phyloP scores from a whole-genome alignment of 2,888 invertebrate genomes.

The Craniophora ligustri region DNA sequence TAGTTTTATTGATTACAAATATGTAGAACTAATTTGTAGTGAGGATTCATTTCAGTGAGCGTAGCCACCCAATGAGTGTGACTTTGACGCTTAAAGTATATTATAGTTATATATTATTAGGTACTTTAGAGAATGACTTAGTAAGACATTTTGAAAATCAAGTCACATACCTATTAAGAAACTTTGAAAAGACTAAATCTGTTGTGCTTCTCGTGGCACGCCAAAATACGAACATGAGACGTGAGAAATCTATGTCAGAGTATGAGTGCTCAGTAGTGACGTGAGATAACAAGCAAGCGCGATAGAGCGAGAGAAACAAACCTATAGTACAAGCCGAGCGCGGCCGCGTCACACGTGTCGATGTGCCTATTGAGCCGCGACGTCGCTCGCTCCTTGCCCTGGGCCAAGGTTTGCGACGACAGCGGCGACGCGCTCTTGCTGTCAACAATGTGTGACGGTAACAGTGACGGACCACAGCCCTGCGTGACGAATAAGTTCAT shows the following conservation, averaged over 20 bases:
- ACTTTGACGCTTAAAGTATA: no score
- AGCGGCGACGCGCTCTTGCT: constrained; percentile 82
- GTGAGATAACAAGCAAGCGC: constrained; percentile 54
- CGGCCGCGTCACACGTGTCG: constrained; percentile 66
- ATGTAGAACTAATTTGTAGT: no score
- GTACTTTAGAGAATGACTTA: no score
- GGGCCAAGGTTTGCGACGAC: constrained; percentile 76
- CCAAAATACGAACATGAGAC: no score
- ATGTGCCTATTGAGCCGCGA: constrained; percentile 66
- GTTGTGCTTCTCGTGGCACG: no score
- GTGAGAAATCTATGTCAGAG: background rate
- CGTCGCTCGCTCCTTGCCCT: constrained; percentile 65
- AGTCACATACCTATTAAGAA: no score
- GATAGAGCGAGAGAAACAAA: constrained; percentile 73
- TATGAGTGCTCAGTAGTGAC: constrained; percentile 4
- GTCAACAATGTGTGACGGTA: constrained; percentile 64
- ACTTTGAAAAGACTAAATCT: no score
- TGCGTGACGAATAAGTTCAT: constrained; percentile 9
- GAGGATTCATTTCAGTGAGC: no score
- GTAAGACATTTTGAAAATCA: no score
- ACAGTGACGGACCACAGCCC: constrained; percentile 51
- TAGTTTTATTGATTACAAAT: no score
- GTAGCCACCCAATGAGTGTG: no score
- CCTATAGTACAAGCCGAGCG: constrained; percentile 78
- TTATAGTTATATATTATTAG: no score